phyloP scores from a whole-genome alignment of 2,888 invertebrate species.

The Meganola albula region DNA sequence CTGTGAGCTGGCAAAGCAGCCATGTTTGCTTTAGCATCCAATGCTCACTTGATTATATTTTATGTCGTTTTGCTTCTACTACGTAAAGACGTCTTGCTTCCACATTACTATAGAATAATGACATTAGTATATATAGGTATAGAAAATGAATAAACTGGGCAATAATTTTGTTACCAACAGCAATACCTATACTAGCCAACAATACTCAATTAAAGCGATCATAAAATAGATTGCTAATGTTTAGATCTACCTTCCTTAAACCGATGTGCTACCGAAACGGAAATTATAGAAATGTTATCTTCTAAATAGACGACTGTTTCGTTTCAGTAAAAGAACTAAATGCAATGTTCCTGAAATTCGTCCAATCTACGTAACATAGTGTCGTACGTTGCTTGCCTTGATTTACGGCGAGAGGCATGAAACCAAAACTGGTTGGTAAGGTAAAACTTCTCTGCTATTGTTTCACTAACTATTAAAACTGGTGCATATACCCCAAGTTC shows the following conservation, averaged over 20 bases:
- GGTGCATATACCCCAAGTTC: slow-evolving; percentile 40
- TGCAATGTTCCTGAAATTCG: slow-evolving; percentile 34
- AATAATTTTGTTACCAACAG: slow-evolving; percentile 14
- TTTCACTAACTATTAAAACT: slow-evolving; percentile 45
- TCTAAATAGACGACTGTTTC: slow-evolving; percentile 24
- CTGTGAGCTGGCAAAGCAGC: slow-evolving; percentile 10
- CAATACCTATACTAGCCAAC: too few species aligned
- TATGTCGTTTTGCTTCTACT: too few species aligned
- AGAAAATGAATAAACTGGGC: slow-evolving; percentile 17
- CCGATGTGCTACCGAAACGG: slow-evolving; percentile 17
- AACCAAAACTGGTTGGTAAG: slow-evolving; percentile 24
- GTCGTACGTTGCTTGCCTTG: slow-evolving; percentile 32
- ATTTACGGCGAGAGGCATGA: slow-evolving; percentile 28
- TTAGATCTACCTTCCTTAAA: slow-evolving; percentile 22
- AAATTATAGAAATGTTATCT: slow-evolving; percentile 17
- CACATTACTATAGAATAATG: too few species aligned
- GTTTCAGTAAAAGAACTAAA: slow-evolving; percentile 25
- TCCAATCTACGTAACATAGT: slow-evolving; percentile 34
- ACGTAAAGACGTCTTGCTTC: too few species aligned
- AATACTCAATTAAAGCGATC: too few species aligned
- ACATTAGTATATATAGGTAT: too few species aligned
- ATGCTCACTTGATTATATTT: slow-evolving; percentile 16
- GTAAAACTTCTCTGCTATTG: slow-evolving; percentile 54
- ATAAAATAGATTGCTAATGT: slow-evolving; percentile 24
- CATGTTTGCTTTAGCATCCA: slow-evolving; percentile 16